Percentiles rank a stretch among this genome's conserved stretches.
These are phyloP conservation scores for Psephotus haematonotus DNA, from an alignment of 2,113 vertebrate genomes.

Conservation along the genomic window DNA sequence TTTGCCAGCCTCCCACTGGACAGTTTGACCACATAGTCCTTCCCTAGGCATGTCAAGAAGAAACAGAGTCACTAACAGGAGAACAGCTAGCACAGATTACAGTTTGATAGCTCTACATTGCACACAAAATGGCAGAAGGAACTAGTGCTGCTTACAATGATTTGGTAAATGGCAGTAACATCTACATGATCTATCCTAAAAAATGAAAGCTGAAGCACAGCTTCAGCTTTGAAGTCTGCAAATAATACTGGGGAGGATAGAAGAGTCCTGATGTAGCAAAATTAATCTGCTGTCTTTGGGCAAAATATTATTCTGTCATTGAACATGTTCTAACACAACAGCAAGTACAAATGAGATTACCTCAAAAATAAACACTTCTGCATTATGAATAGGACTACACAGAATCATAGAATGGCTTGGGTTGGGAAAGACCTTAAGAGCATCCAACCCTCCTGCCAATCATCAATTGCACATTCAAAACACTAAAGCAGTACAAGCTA, in stretches of 20 bases:
- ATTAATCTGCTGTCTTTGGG: too few species aligned
- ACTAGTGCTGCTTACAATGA: not conserved
- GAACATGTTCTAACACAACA: too few species aligned
- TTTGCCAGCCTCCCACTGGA: not conserved
- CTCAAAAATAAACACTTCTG: too few species aligned
- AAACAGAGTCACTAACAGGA: not conserved
- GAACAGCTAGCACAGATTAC: not conserved
- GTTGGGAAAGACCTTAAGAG: too few species aligned
- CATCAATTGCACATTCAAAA: too few species aligned
- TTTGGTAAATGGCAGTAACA: not conserved
- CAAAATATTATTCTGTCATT: too few species aligned
- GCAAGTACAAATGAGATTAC: too few species aligned
- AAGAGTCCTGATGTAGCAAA: not conserved
- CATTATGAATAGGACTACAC: too few species aligned
- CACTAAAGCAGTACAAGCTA: too few species aligned
- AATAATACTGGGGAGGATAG: not conserved
- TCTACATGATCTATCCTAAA: not conserved
- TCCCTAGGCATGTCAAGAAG: not conserved
- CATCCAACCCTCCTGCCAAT: too few species aligned
- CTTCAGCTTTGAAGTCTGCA: not conserved
- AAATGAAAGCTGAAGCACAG: not conserved
- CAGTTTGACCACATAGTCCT: not conserved
- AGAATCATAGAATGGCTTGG: too few species aligned
- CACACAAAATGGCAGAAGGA: not conserved
- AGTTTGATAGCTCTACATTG: not conserved